These are phyloP conservation scores for Chromoteleia sp. DNA, from an alignment of 2,888 invertebrate species.

Conservation along the genomic window DNA sequence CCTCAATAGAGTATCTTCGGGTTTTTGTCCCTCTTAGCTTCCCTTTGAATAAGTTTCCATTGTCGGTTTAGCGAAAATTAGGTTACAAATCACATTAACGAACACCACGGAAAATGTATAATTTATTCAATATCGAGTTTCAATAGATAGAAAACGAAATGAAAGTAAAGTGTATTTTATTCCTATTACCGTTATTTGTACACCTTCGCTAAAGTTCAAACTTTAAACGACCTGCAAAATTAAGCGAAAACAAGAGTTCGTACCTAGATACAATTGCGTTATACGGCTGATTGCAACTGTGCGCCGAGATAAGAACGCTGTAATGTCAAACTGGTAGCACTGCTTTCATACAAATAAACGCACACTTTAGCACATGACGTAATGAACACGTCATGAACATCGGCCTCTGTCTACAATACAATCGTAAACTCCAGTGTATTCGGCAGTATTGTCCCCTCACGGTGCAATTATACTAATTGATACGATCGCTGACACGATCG, in stretches of 20 bases:
- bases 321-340: slow-evolving; percentile 45
- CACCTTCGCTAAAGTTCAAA: too few species aligned
- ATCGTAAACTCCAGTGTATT: slow-evolving; percentile 47
- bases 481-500: slow-evolving; percentile 51
- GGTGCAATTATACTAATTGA: slow-evolving; percentile 65
- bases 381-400: slow-evolving; percentile 44
- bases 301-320: slow-evolving; percentile 1
- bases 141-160: too few species aligned
- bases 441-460: slow-evolving; percentile 56
- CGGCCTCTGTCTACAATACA: slow-evolving; percentile 39
- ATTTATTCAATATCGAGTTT: too few species aligned
- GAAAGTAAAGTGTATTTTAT: too few species aligned
- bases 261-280: background rate
- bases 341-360: slow-evolving; percentile 44
- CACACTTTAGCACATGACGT: slow-evolving; percentile 39
- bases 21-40: background rate
- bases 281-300: background rate
- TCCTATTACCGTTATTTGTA: too few species aligned
- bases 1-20: too few species aligned
- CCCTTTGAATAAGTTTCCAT: background rate
- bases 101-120: too few species aligned
- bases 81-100: too few species aligned
- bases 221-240: too few species aligned
- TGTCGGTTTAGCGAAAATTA: background rate
- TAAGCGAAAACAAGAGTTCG: background rate